Base-by-base conservation (phyloP, 2,888 invertebrate genomes). In the Drosophila diplacantha region DNA sequence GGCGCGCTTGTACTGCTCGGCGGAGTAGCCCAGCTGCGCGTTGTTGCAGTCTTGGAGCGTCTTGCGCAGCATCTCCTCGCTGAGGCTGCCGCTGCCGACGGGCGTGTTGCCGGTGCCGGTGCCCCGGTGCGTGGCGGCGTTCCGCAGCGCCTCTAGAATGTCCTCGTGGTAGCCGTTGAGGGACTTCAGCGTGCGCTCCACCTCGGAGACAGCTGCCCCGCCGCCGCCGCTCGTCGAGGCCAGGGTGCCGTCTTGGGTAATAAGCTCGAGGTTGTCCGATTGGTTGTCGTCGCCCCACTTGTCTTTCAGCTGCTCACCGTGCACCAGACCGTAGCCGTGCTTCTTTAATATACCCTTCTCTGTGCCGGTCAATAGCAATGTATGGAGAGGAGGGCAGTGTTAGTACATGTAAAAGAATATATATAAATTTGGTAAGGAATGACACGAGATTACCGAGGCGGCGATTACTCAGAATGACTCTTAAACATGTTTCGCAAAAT, bases 261-360 rank as follows among this genome's bases (percentile, higher is more conserved):
- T 91, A 46, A 90, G 90, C 85, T 93, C 92, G 73, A 92, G 90
- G 86, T 92, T 93, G 86, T 93, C 93, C 41, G 92, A 92, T 86
- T 93, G 93, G 47, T 92, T 92, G 85, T 92, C 92, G 62, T 93
- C 93, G 14, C 91, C 92, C 94, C 93, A 94, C 86, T 92, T 92
- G 82, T 93, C 93, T 87, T 93, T 93, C 74, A 91, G 91, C 80
- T 93, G 93, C 78, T 90, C 90, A 75, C 90, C 90, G 80, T 93
- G 92, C 77, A 93, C 93, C 78, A 95, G 93, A 80, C 95, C 95
- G 83, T 91, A 92, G 87, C 91, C 92, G 83, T 93, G 92, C 89
- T 96, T 96, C 91, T 96, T 96, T 85, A 96, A 91, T 87, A 96
- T 96, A 63, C 96, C 96, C 89, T 96, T 96, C 90, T 96, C 96